phyloP scores from a whole-genome alignment of 2,113 vertebrate species.

The Atherinomorus stipes region DNA sequence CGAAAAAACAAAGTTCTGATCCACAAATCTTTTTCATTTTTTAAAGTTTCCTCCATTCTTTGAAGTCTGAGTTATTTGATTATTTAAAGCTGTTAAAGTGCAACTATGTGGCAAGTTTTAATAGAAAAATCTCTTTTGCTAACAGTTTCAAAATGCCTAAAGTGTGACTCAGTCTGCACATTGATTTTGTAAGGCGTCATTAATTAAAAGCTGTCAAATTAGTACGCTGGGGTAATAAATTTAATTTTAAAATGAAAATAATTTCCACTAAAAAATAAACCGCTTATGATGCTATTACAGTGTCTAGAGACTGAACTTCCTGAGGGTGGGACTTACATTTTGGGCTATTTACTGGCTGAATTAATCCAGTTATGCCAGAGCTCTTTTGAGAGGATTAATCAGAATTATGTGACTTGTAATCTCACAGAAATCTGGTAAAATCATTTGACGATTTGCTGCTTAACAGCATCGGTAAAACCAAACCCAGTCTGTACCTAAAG shows the following conservation, averaged over 20 bases:
- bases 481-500: not conserved
- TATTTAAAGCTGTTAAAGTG: too few relatives aligned
- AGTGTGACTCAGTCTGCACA: too few relatives aligned
- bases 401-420: slow-evolving; percentile 12
- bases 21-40: not conserved
- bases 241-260: too few relatives aligned
- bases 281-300: slow-evolving; percentile 3
- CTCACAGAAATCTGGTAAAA: slow-evolving; percentile 13
- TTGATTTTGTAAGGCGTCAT: too few relatives aligned
- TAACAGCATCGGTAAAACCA: slow-evolving; percentile 15
- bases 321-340: slow-evolving; percentile 32
- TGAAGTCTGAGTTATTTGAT: too few relatives aligned
- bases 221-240: too few relatives aligned
- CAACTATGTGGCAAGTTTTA: too few relatives aligned
- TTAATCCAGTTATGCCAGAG: slow-evolving; percentile 53
- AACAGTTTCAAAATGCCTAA: too few relatives aligned
- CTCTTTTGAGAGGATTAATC: slow-evolving; percentile 47
- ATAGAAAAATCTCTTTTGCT: too few relatives aligned
- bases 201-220: too few relatives aligned
- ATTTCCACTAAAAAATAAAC: not conserved
- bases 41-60: not conserved
- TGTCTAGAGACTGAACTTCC: slow-evolving; percentile 23
- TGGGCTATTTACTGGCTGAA: slow-evolving; percentile 42
- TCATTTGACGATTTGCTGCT: slow-evolving; percentile 7
- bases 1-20: not conserved